Evolutionary conservation across 1,140 invertebrate species (phyloP), one percentile per base, ranked within the genome.

Genomic region (Trinorchestia longiramus): DNA sequence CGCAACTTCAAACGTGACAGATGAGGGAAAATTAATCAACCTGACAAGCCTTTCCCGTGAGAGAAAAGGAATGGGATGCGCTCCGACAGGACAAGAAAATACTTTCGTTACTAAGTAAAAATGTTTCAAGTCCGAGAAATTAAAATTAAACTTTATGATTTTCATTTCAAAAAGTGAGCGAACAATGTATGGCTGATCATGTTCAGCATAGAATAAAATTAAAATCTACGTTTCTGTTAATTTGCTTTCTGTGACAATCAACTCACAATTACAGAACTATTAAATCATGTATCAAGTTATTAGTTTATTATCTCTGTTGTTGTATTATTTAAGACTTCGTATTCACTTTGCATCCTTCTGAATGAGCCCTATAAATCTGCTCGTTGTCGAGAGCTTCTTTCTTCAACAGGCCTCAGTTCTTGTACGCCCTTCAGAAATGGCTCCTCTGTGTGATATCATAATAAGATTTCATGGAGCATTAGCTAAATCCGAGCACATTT

Each of bases 1-100:
- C 92, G 43, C 44, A 94, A 94, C 92, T 94, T 47, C 92, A 47
- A 94, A 94, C 92, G 92, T 94, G 92, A 94, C 92, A 47, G 44
- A 94, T 94, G 92, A 94, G 92, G 44, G 43, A 94, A 94, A 94
- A 94, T 94, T 94, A 94, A 94, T 94, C 92, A 94, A 94, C 92
- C 92, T 94, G 92, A 94, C 44, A 94, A 94, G 92, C 92, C 92
- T 94, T 94, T 47, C 43, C 92, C 92, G 3, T 42, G 43, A 94
- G 44, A 94, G 43, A 45, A 94, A 94, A 94, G 44, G 41, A 94
- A 94, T 47, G 92, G 92, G 43, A 94, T 45, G 44, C 40, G 45
- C 92, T 17, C 87, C 88, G 62, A 77, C 62, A 77, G 62, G 15
- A 36, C 62, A 77, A 77, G 62, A 77, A 77, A 77, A 77, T 77